Evolutionary conservation across 2,888 invertebrate genomes (phyloP), one percentile per base, ranked within the genome.

Genomic region (Cryptops parisi): DNA sequence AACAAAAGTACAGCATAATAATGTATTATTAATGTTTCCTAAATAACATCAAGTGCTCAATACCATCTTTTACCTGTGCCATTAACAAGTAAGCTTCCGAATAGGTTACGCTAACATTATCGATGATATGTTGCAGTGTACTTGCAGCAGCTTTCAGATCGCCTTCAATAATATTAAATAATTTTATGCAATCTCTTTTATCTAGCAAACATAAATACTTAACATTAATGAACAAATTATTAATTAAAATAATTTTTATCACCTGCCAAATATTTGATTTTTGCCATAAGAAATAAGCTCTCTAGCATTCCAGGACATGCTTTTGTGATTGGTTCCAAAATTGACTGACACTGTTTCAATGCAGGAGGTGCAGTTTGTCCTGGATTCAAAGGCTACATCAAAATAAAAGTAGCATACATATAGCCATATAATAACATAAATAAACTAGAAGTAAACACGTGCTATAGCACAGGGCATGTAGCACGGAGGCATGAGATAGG

Each of bases 71-170:
- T 41, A 56, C 56, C 41, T 56, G 46, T 19, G 94, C 87, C 72
- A 90, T 76, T 9, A 94, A 71, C 1, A 96, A 73, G 68, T 91
- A 84, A 15, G 84, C 85, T 52, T 88, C 84, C 0, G 84, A 82
- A 64, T 81, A 82, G 0, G 84, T 79, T n/a, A 81, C 77, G 65
- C 90, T 86, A 15, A 81, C 65, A 57, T 78, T 74, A 44, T 83
- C 82, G 40, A 84, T 70, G 52, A 90, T 78, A 62, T 79, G 79
- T 59, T 81, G 80, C 26, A 91, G 72, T 12, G 82, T 76, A 47
- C 71, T 73, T 57, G 81, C 77, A 0, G 93, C 85, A 25, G 78
- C 77, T 56, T 75, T 76, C 1, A 79, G 72, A 65, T 88, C 85
- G 0, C 88, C 88, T 65, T 59, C 1, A 52, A 55, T 26, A 49